Conservation (phyloP, 1,140 invertebrate genomes). For the Propsilocerus akamusi region DNA sequence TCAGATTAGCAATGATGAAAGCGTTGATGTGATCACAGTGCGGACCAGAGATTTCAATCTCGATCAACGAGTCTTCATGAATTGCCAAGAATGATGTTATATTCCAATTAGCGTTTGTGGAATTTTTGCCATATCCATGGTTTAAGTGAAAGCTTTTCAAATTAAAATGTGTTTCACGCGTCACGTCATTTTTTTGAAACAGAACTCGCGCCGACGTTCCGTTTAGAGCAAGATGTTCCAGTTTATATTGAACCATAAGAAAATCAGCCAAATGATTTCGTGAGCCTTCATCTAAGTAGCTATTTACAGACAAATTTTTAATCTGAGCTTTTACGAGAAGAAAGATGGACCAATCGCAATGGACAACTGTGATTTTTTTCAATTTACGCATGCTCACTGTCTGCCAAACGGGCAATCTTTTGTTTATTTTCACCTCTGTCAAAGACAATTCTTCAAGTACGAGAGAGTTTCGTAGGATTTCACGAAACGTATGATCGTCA, state of each 20-base stretch:
- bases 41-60: background rate
- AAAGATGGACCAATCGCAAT: background rate
- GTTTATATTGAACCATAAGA: background rate
- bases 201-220: background rate
- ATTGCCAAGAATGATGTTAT: background rate
- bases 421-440: background rate
- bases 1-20: background rate
- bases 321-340: background rate
- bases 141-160: background rate
- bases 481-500: background rate
- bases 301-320: background rate
- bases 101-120: background rate
- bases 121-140: background rate
- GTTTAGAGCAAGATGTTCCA: background rate
- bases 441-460: background rate
- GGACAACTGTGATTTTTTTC: background rate
- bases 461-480: background rate
- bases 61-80: background rate
- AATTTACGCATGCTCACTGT: background rate
- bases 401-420: background rate
- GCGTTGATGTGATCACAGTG: background rate
- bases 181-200: background rate
- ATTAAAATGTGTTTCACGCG: background rate
- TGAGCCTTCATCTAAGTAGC: background rate
- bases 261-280: background rate